A percentile compares a stretch with the other conserved stretches of the same genome.
Evolutionary conservation across 2,113 vertebrate species (phyloP).

Genomic region (Amblyopsis rosae): DNA sequence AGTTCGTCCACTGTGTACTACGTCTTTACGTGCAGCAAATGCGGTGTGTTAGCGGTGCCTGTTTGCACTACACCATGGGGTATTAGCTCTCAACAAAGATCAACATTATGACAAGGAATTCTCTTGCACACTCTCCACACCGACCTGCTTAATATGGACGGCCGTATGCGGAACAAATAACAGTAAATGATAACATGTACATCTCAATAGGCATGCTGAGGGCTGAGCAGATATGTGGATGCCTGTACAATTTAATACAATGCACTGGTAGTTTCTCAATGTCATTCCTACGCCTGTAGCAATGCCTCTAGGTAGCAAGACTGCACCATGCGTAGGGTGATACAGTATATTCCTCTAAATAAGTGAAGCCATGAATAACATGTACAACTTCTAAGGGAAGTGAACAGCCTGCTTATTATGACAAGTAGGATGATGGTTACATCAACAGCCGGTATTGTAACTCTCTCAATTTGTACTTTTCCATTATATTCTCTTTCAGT

Average conservation of each 20-base stretch:
- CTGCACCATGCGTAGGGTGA: conserved; percentile 37
- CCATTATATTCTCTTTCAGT: conserved; percentile 22
- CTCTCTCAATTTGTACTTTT: conserved; percentile 28
- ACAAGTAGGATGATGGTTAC: conserved; percentile 1
- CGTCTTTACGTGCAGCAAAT: conserved; percentile 13
- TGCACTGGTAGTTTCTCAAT: conserved; percentile 20
- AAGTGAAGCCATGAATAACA: conserved; percentile 19
- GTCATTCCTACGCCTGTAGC: conserved; percentile 49
- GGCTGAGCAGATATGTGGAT: too few relatives aligned
- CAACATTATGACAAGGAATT: conserved; percentile 49
- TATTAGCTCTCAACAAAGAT: conserved; percentile 48
- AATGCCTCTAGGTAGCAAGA: conserved; percentile 47
- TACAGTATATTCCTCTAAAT: conserved; percentile 14
- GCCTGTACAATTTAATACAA: neutral
- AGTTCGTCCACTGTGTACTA: neutral
- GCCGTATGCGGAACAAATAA: conserved; percentile 39
- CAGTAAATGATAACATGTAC: conserved; percentile 21
- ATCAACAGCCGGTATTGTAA: conserved; percentile 30
- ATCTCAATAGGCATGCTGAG: conserved; percentile 27
- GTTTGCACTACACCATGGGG: conserved; percentile 32
- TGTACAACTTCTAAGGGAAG: conserved; percentile 32
- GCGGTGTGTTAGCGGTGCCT: conserved; percentile 37
- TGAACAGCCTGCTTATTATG: conserved; percentile 15
- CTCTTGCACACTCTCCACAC: conserved; percentile 1
- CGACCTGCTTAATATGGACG: conserved; percentile 33